A percentile compares a stretch with the other conserved stretches of the same genome.
These are phyloP conservation scores for Epizoanthus illoricatus DNA, from an alignment of 92 coral and sea anemone species.

Conservation along the genomic window DNA sequence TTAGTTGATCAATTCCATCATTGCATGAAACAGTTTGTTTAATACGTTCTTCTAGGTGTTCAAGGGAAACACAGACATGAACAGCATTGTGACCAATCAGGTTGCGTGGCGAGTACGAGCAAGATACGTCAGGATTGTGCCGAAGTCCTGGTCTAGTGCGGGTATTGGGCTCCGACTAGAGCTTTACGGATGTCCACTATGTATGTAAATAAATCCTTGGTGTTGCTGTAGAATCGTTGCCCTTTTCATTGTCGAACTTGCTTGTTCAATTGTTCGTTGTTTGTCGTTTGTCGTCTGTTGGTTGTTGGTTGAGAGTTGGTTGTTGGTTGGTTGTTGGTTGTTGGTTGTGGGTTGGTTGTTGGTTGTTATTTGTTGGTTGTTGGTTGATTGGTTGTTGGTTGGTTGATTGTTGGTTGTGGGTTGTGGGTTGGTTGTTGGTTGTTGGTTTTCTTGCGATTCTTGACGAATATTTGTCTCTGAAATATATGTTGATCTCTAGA, in stretches of 20 bases:
- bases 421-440: too few relatives aligned
- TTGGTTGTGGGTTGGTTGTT: too few relatives aligned
- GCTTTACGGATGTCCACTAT: slow-evolving; percentile 39
- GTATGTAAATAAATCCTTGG: background rate
- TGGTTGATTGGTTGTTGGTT: too few relatives aligned
- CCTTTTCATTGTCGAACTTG: background rate
- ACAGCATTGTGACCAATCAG: slow-evolving; percentile 11
- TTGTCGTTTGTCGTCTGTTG: background rate
- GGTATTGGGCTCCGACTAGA: slow-evolving; percentile 39
- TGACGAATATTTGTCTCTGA: too few relatives aligned
- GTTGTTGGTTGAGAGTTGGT: too few relatives aligned
- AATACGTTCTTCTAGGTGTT: slow-evolving; percentile 1
- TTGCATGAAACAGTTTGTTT: background rate
- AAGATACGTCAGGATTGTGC: slow-evolving; percentile 25
- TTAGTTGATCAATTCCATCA: too few relatives aligned
- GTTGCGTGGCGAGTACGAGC: background rate
- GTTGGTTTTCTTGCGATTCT: too few relatives aligned
- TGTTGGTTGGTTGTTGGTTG: too few relatives aligned
- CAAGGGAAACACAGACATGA: slow-evolving; percentile 29
- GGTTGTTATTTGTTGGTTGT: too few relatives aligned
- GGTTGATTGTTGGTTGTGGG: too few relatives aligned
- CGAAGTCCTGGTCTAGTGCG: slow-evolving; percentile 3
- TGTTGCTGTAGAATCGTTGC: background rate
- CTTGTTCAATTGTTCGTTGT: background rate
- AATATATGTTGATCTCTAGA: too few relatives aligned